phyloP scores from a whole-genome alignment of 2,888 invertebrate species.

The Onchidella celtica region DNA sequence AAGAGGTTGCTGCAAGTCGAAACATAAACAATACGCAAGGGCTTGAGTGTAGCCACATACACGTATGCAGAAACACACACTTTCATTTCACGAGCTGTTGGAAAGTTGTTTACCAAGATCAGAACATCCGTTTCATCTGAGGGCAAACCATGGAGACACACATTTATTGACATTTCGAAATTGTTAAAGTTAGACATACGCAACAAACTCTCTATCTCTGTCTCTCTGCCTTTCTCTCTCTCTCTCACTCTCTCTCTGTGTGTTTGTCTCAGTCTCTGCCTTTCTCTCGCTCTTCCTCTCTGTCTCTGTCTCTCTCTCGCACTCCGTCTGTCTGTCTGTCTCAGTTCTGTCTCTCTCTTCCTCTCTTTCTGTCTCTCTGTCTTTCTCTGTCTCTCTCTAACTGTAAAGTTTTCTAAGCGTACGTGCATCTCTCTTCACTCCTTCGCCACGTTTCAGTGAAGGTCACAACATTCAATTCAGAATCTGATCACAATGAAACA shows the following conservation, averaged over 20 bases:
- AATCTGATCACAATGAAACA: too few species aligned
- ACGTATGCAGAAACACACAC: too few species aligned
- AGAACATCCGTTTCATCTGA: background rate
- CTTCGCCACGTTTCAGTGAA: too few species aligned
- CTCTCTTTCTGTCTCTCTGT: background rate
- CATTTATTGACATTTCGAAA: background rate
- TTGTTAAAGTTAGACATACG: background rate
- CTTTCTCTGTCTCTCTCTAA: constrained; percentile 12
- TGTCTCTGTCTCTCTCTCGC: constrained; percentile 12
- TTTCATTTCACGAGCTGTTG: too few species aligned
- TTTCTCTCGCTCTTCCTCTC: constrained; percentile 1
- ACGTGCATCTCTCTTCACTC: constrained; percentile 7
- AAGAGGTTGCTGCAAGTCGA: too few species aligned
- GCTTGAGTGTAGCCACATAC: too few species aligned
- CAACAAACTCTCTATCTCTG: background rate
- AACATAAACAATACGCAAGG: too few species aligned
- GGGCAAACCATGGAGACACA: background rate
- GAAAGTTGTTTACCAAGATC: background rate
- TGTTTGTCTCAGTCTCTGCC: constrained; percentile 9
- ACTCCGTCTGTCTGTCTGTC: background rate
- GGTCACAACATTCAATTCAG: too few species aligned
- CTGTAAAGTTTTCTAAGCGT: background rate
- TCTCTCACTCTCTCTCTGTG: constrained; percentile 17
- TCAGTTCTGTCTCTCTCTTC: background rate
- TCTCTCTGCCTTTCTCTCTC: constrained; percentile 24